Base-by-base conservation (phyloP, 35 echinoderm and acorn worm genomes). In the Amphiura filiformis region DNA sequence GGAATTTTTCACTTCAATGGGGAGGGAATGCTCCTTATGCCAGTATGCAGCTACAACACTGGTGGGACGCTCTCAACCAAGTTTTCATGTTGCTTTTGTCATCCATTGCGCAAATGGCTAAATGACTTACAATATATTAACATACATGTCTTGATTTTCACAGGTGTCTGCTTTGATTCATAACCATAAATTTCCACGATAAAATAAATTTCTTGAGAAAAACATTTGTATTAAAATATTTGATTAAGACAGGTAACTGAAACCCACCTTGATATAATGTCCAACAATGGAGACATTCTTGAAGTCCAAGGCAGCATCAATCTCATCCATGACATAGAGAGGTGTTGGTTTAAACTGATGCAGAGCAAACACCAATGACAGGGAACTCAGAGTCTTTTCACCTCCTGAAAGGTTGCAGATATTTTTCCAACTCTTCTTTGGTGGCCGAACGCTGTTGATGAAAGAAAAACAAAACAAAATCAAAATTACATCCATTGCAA, bases 231-330 rank as follows among this genome's bases (percentile, higher is more conserved):
- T n/a, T n/a, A n/a, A n/a, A n/a, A n/a, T n/a, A n/a, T n/a, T n/a
- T n/a, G n/a, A n/a, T n/a, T 52, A 52, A 52, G 44, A 52, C 20
- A 52, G 44, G 44, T 7, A 52, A 11, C 44, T 11, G 44, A 52
- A 11, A 52, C 56, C 11, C 44, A 98, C 96, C 79, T 92, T 98
- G 75, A 98, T 98, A 79, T 98, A 98, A 78, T 98, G 89, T 28
- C 96, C 96, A 14, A 98, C 92, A 35, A 98, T 98, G 76, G 96
- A 98, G 77, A 98, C 96, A 75, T 98, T 98, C 78, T 98, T 98
- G 90, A 98, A 98, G 65, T 98, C 96, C 9, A 98, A 86, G 36
- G 96, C 96, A 17, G 96, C 96, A 77, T 98, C 96, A n/a, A 98
- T 98, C 70, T 98, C 96, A 35, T 98, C 96, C 96, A 98, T 98